A percentile compares a stretch with the other conserved stretches of the same genome.
These are phyloP conservation scores for Ceraclea dissimilis DNA, from an alignment of 2,888 invertebrate genomes.

Conservation along the genomic window DNA sequence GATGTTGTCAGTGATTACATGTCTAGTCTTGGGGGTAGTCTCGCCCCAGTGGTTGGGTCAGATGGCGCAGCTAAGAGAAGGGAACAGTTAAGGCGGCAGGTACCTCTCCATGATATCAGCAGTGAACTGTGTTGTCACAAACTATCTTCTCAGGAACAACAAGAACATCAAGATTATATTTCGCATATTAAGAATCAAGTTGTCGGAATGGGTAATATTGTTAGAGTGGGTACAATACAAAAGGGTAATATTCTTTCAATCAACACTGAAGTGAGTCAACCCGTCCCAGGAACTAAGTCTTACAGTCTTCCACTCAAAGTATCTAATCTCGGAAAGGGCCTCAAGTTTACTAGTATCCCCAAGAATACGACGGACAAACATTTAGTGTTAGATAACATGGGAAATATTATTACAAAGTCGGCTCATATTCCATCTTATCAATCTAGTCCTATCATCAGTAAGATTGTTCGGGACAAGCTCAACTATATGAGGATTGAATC, in stretches of 20 bases:
- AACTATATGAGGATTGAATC: conserved; percentile 48
- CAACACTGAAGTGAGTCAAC: conserved; percentile 40
- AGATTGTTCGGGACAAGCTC: conserved; percentile 45
- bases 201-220: conserved; percentile 66
- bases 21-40: conserved; percentile 59
- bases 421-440: conserved; percentile 45
- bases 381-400: conserved; percentile 42
- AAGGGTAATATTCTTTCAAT: conserved; percentile 43
- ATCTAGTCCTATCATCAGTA: conserved; percentile 43
- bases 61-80: conserved; percentile 71
- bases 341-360: conserved; percentile 45
- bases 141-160: conserved; percentile 40
- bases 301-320: conserved; percentile 46
- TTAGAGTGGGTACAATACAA: conserved; percentile 50
- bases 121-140: conserved; percentile 47
- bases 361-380: conserved; percentile 47
- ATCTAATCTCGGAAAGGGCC: conserved; percentile 42
- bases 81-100: conserved; percentile 74
- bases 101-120: conserved; percentile 78
- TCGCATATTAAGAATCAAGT: conserved; percentile 59
- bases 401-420: conserved; percentile 45
- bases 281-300: conserved; percentile 36
- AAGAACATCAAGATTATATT: conserved; percentile 34
- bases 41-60: conserved; percentile 75
- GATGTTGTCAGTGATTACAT: conserved; percentile 57